A percentile compares a stretch with the other conserved stretches of the same genome.
These are phyloP conservation scores for Haliclystus octoradiatus DNA, from an alignment of 30 jellyfish, hydroid and myxozoan genomes.

Conservation along the genomic window DNA sequence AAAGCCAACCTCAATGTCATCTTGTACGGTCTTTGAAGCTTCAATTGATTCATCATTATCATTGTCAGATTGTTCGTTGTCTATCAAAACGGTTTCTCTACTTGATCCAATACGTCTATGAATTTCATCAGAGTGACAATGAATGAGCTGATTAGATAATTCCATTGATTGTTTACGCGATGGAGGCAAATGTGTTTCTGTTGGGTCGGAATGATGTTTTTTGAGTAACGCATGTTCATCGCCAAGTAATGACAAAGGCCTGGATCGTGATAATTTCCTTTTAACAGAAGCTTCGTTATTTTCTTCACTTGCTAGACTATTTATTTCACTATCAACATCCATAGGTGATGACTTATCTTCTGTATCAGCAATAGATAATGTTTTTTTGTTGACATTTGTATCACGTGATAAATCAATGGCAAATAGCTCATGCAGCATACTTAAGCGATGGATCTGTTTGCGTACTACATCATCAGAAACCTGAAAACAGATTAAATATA, in stretches of 20 bases:
- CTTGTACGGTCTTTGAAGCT: background rate
- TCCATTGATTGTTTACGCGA: background rate
- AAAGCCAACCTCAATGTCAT: background rate
- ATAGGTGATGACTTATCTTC: background rate
- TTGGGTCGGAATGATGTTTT: no score
- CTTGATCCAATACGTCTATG: background rate
- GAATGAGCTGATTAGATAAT: background rate
- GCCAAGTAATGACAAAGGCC: background rate
- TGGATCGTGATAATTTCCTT: background rate
- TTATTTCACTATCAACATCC: background rate
- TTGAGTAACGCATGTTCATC: background rate
- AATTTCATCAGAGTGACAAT: background rate
- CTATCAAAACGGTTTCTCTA: background rate
- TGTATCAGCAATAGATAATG: background rate
- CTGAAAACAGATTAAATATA: no score
- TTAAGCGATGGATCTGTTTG: conserved; percentile 36
- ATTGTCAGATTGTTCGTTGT: background rate
- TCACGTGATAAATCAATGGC: conserved; percentile 13
- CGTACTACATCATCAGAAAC: conserved; percentile 28
- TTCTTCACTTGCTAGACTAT: background rate
- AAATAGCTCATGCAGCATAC: conserved; percentile 53
- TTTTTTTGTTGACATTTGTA: background rate
- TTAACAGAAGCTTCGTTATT: background rate
- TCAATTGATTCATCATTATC: background rate
- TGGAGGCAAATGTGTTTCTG: no score